These are phyloP conservation scores for Calyptommatus sinebrachiatus DNA, from an alignment of 2,113 vertebrate genomes.

Conservation along the genomic window DNA sequence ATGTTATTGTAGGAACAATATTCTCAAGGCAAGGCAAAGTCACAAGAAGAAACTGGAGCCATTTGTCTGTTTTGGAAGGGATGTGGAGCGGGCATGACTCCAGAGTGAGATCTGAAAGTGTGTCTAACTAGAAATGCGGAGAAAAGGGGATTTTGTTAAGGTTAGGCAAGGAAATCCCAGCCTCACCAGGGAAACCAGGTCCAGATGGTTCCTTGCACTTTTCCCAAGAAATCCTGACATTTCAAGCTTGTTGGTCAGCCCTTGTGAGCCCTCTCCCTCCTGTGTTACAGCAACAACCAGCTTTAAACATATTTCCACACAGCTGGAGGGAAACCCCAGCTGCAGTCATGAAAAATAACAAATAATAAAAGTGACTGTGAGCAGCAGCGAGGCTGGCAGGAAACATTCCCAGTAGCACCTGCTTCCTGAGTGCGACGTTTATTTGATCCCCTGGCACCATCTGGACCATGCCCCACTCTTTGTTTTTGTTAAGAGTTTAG, in stretches of 20 bases:
- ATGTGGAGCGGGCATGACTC: neutral
- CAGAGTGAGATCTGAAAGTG: neutral
- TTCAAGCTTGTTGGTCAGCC: neutral
- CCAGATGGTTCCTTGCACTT: conserved; percentile 2
- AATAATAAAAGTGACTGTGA: conserved; percentile 63
- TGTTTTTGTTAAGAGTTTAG: conserved; percentile 74
- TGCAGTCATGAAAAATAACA: conserved; percentile 67
- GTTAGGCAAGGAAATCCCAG: conserved; percentile 12
- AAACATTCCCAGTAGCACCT: conserved; percentile 81
- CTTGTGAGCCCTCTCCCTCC: conserved; percentile 24
- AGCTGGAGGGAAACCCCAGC: conserved; percentile 74
- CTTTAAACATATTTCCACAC: conserved; percentile 64
- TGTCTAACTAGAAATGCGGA: neutral
- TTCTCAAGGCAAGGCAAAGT: neutral
- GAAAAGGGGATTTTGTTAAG: neutral
- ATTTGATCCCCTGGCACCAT: conserved; percentile 77
- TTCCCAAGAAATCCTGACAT: neutral
- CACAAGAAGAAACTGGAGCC: rapidly evolving
- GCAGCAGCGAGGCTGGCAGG: conserved; percentile 69
- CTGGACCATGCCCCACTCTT: conserved; percentile 73
- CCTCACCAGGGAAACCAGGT: conserved; percentile 18
- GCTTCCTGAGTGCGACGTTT: conserved; percentile 76
- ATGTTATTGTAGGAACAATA: neutral
- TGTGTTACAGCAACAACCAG: conserved; percentile 22
- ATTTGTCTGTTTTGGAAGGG: conserved; percentile 9